Evolutionary conservation across 2,113 vertebrate species (phyloP).

Genomic region (Periophthalmodon schlosseri): DNA sequence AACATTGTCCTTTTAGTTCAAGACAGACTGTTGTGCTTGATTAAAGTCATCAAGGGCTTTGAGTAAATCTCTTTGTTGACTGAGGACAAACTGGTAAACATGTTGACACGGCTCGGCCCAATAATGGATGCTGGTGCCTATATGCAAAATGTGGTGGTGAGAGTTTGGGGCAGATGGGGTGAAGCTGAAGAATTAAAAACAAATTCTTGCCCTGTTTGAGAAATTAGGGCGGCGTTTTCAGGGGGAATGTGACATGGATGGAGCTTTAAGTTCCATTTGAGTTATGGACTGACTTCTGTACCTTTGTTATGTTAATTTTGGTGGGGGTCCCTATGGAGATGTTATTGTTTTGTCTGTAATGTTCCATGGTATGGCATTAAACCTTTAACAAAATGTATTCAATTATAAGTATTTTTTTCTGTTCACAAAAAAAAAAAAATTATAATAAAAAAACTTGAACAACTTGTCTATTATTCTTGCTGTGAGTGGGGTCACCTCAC

Average conservation of each 20-base stretch:
- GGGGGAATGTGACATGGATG: conserved; percentile 16
- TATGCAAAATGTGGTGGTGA: conserved; percentile 4
- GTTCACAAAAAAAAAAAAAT: too few species aligned
- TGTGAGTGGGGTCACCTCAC: too few species aligned
- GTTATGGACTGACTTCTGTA: too few species aligned
- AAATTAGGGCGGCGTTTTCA: conserved; percentile 49
- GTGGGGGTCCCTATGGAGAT: background rate
- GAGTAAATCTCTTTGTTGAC: conserved; percentile 45
- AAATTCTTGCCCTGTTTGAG: conserved; percentile 66
- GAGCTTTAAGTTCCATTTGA: background rate
- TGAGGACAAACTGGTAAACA: conserved; percentile 54
- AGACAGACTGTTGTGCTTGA: conserved; percentile 35
- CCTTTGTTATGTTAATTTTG: background rate
- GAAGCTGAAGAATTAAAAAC: conserved; percentile 42
- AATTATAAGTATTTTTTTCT: too few species aligned
- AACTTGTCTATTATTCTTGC: too few species aligned
- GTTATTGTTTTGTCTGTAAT: background rate
- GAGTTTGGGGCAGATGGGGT: conserved; percentile 31
- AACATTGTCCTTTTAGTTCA: conserved; percentile 23
- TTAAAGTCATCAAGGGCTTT: conserved; percentile 36
- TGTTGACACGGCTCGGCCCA: conserved; percentile 37
- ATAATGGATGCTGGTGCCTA: conserved; percentile 28
- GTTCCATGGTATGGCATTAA: background rate
- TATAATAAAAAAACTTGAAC: too few species aligned
- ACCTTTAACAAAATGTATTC: too few species aligned